These are phyloP conservation scores for Athalia rosae DNA, from an alignment of 2,888 invertebrate species.

Conservation along the genomic window DNA sequence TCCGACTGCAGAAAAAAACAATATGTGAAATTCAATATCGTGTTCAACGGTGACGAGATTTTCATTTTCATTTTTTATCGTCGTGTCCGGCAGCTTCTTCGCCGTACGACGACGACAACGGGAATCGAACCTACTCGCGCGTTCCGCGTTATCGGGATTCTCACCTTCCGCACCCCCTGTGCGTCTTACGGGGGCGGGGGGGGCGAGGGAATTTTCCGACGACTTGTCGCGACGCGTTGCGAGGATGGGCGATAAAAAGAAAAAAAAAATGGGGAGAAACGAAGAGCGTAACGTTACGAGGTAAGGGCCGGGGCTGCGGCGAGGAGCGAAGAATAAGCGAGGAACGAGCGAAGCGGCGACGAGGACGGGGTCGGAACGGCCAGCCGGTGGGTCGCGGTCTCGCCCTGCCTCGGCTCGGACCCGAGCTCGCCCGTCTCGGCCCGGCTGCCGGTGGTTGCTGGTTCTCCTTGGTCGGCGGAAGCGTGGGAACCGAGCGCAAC, in stretches of 20 bases:
- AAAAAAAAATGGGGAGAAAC: neutral
- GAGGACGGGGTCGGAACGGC: neutral
- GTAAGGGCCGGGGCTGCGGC: conserved; percentile 33
- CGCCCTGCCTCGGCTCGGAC: conserved; percentile 4
- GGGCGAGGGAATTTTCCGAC: too few relatives aligned
- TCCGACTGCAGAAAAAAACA: too few relatives aligned
- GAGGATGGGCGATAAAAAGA: conserved; percentile 6
- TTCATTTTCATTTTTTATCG: too few relatives aligned
- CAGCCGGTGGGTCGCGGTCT: conserved; percentile 5
- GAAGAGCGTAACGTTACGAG: conserved; percentile 19
- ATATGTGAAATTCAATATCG: too few relatives aligned
- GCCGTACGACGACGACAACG: too few relatives aligned
- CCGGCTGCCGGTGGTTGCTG: conserved; percentile 9
- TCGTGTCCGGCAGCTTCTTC: too few relatives aligned
- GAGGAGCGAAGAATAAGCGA: neutral
- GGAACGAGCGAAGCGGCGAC: neutral
- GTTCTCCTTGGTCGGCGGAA: conserved; percentile 61
- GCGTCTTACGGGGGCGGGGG: too few relatives aligned
- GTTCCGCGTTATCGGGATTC: too few relatives aligned
- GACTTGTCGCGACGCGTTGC: conserved; percentile 3
- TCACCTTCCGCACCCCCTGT: too few relatives aligned
- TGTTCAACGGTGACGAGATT: too few relatives aligned
- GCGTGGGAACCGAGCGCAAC: conserved; percentile 71
- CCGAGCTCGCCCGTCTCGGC: conserved; percentile 12
- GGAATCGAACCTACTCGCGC: too few relatives aligned